Percentiles rank a stretch among this genome's conserved stretches.
phyloP scores from a whole-genome alignment of 2,113 vertebrate genomes.

The Daphoenositta chrysoptera region DNA sequence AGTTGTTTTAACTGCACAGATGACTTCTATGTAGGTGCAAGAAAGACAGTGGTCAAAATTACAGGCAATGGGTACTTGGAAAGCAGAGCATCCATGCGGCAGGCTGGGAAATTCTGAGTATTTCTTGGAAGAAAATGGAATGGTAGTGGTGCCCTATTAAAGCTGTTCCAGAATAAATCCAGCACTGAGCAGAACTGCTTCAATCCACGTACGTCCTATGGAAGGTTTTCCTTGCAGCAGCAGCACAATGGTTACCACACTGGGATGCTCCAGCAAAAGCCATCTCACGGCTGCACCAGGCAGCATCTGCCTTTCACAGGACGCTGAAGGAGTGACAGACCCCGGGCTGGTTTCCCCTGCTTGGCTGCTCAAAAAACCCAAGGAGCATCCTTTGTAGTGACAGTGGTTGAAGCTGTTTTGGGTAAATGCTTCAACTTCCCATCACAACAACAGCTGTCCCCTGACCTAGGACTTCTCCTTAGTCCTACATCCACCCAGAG shows the following conservation, averaged over 20 bases:
- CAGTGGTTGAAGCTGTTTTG: neutral
- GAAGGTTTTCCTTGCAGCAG: neutral
- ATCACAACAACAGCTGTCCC: neutral
- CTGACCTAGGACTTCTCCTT: neutral
- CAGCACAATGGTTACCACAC: neutral
- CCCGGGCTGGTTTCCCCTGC: neutral
- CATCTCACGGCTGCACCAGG: neutral
- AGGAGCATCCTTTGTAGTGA: neutral
- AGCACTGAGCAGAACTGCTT: neutral
- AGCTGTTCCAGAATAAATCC: neutral
- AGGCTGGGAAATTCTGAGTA: neutral
- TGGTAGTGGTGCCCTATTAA: neutral
- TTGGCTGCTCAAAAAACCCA: neutral
- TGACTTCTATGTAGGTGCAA: neutral
- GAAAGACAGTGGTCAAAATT: neutral
- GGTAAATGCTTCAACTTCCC: neutral
- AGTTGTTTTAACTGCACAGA: neutral
- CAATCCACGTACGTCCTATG: neutral
- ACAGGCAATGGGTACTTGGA: neutral
- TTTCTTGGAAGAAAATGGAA: neutral
- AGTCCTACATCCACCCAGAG: accelerated
- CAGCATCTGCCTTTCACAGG: neutral
- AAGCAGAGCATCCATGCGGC: accelerated
- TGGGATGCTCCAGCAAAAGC: neutral
- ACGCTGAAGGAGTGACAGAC: neutral